Evolutionary conservation across 2,113 vertebrate species (phyloP), one percentile per base, ranked within the genome.

Genomic region (Cinclus cinclus): DNA sequence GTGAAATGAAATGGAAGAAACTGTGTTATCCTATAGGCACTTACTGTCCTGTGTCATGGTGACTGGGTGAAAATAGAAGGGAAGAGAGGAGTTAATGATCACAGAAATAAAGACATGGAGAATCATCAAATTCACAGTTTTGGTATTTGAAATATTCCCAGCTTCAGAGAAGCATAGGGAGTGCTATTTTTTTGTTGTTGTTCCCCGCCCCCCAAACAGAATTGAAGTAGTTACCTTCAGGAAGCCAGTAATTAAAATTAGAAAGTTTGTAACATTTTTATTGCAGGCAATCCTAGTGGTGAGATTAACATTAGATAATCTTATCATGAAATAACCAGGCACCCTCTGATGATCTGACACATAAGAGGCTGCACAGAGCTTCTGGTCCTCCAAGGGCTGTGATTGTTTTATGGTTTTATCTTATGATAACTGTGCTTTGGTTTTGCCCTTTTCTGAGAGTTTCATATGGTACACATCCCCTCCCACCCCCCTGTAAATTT

Each of bases 321-420:
- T 76, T 94, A 95, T 95, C 83, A 92, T 92, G 80, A 95, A 95
- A 95, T 96, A 96, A 92, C 87, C 82, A 90, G 84, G 64, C 93
- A 92, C 84, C 90, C 82, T 91, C 17, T 64, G 94, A 93, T 84
- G 83, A 95, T 96, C 81, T 95, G 84, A 97, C 82, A 94, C 59
- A 87, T 53, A 79, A 77, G 75, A 91, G 87, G 68, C 81, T 95
- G 68, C 89, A 94, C 89, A 94, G 91, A 85, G 83, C 75, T 87
- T 52, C 46, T 90, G 80, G 83, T 89, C 24, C 85, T 89, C 79
- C 33, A 90, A 83, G 65, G 80, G 87, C 78, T 91, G 39, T 89
- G 94, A 94, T 88, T 92, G 93, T 94, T 94, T 94, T 92, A 88
- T 91, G 55, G 79, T 94, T 94, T 96, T 94, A 95, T 95, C 90